Conservation (phyloP, 2,113 vertebrate genomes). For the Upupa epops region DNA sequence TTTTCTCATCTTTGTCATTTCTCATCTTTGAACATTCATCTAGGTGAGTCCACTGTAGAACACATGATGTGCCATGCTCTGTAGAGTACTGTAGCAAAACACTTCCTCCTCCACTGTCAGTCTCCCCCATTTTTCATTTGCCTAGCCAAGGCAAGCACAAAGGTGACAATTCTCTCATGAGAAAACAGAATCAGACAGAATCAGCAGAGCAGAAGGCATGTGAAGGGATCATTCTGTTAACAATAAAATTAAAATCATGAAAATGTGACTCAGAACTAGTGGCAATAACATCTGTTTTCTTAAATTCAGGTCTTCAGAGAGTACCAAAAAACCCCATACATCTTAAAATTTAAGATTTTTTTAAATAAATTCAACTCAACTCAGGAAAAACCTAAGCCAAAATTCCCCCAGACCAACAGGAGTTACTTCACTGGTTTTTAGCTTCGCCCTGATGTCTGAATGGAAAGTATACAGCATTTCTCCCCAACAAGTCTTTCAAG, state of each 20-base stretch:
- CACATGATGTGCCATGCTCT: not conserved
- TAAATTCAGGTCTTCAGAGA: not conserved
- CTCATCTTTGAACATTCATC: not conserved
- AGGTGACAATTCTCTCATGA: not conserved
- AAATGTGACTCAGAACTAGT: not conserved
- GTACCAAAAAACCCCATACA: not conserved
- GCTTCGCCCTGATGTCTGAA: not conserved
- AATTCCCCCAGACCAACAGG: not conserved
- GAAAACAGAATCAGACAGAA: not conserved
- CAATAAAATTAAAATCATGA: not conserved
- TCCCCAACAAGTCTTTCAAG: not conserved
- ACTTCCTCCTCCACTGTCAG: not conserved
- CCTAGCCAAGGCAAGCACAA: not conserved
- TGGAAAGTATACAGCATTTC: not conserved
- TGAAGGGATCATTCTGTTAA: not conserved
- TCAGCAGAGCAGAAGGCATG: too few species aligned
- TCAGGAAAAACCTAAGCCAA: not conserved
- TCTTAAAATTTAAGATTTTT: not conserved
- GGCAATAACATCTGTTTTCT: not conserved
- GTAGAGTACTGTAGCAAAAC: not conserved
- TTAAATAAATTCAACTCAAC: not conserved
- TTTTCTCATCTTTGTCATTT: not conserved
- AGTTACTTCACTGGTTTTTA: not conserved
- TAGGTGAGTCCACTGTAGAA: not conserved
- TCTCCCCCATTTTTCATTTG: not conserved